phyloP scores from a whole-genome alignment of 2,888 invertebrate species.

The Mesorhabditis sp. region DNA sequence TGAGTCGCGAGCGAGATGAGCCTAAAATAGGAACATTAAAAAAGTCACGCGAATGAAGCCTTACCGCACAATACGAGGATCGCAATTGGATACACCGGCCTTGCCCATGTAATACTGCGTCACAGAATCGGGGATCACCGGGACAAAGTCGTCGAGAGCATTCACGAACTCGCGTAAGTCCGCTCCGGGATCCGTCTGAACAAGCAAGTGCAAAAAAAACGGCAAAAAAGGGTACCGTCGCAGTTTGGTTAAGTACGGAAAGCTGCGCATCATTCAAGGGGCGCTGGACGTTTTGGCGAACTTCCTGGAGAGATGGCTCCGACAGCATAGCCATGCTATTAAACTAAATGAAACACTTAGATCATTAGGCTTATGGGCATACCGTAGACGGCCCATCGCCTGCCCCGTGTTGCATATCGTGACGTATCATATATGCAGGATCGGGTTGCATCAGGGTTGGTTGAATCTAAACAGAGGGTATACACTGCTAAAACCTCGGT shows the following conservation, averaged over 20 bases:
- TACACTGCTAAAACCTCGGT: too few relatives aligned
- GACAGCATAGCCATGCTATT: not conserved
- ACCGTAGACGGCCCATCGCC: too few relatives aligned
- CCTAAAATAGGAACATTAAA: not conserved
- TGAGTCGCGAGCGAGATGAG: slow-evolving; percentile 90
- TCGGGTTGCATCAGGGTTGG: too few relatives aligned
- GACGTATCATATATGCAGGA: too few relatives aligned
- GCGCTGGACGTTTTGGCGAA: not conserved
- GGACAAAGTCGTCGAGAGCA: slow-evolving; percentile 88
- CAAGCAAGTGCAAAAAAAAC: not conserved
- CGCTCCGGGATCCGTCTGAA: slow-evolving; percentile 13
- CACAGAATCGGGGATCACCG: slow-evolving; percentile 91
- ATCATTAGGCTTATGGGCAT: too few relatives aligned
- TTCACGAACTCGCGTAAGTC: slow-evolving; percentile 78
- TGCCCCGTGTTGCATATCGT: too few relatives aligned
- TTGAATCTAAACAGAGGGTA: too few relatives aligned
- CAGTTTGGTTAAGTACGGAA: not conserved
- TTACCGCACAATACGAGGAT: slow-evolving; percentile 72
- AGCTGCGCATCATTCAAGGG: not conserved
- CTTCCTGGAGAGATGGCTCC: not conserved
- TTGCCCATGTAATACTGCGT: slow-evolving; percentile 81
- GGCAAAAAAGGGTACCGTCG: not conserved
- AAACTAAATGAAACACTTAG: too few relatives aligned
- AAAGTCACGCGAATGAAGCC: not conserved
- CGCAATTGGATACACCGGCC: slow-evolving; percentile 83